These are phyloP conservation scores for Cataglyphis rosenhaueri DNA, from an alignment of 2,888 invertebrate genomes.

Conservation along the genomic window DNA sequence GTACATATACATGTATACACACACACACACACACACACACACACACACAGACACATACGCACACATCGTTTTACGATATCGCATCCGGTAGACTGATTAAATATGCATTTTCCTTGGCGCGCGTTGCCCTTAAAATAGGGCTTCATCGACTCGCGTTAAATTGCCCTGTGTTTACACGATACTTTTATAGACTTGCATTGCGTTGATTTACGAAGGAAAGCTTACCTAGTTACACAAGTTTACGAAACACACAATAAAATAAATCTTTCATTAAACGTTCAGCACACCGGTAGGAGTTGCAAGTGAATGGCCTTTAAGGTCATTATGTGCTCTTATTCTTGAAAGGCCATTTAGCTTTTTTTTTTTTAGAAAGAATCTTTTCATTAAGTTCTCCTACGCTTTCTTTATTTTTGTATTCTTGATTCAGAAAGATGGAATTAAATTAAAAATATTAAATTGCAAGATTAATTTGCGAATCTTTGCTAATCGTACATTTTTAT, in stretches of 20 bases:
- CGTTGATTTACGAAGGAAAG: conserved; percentile 5
- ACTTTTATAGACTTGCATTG: conserved; percentile 20
- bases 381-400: conserved; percentile 1
- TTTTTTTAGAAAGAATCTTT: conserved; percentile 9
- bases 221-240: conserved; percentile 12
- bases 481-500: background rate
- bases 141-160: conserved; percentile 42
- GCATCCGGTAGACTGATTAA: conserved; percentile 50
- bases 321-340: conserved; percentile 10
- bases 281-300: background rate
- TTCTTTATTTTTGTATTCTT: background rate
- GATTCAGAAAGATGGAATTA: background rate
- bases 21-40: background rate
- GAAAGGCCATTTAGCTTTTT: conserved; percentile 10
- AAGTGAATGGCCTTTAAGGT: conserved; percentile 15
- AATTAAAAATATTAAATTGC: conserved; percentile 1
- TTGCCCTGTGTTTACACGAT: conserved; percentile 33
- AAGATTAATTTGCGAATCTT: background rate
- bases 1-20: no score
- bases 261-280: conserved; percentile 8
- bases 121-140: conserved; percentile 48
- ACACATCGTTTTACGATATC: conserved; percentile 20
- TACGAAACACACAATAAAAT: conserved; percentile 15
- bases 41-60: background rate
- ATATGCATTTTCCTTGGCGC: conserved; percentile 47